Conservation (phyloP, 2,888 invertebrate species). For the Cryptocephalus moraei region DNA sequence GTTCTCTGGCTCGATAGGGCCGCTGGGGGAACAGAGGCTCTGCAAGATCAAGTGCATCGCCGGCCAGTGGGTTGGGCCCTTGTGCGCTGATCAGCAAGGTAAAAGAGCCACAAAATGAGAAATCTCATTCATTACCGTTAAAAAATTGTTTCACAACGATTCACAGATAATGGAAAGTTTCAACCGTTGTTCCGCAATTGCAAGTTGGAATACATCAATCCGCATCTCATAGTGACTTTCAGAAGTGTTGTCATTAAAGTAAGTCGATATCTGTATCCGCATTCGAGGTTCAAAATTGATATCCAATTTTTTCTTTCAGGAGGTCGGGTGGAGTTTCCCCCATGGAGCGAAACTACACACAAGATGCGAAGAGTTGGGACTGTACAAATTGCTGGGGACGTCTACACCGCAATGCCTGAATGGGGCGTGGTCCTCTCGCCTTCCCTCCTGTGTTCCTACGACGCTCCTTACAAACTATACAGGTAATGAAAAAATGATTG, state of each 20-base stretch:
- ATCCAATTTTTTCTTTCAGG: conserved; percentile 33
- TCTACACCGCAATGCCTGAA: conserved; percentile 69
- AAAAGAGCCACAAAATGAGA: conserved; percentile 17
- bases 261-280: conserved; percentile 32
- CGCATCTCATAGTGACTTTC: conserved; percentile 61
- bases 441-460: conserved; percentile 80
- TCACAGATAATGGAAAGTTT: conserved; percentile 60
- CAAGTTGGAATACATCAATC: conserved; percentile 56
- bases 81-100: conserved; percentile 70
- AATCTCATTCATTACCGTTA: conserved; percentile 1
- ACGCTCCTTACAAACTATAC: conserved; percentile 79
- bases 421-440: conserved; percentile 66
- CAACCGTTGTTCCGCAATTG: conserved; percentile 69
- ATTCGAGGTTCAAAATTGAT: too few relatives aligned
- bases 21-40: conserved; percentile 58
- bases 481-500: conserved; percentile 38
- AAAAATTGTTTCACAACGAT: conserved; percentile 5
- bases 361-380: conserved; percentile 70
- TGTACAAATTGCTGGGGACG: conserved; percentile 75
- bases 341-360: conserved; percentile 68
- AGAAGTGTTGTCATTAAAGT: conserved; percentile 64
- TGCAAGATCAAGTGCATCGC: conserved; percentile 80
- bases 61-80: conserved; percentile 76
- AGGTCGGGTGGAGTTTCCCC: conserved; percentile 56
- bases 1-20: conserved; percentile 69